Evolutionary conservation across 2,888 invertebrate species (phyloP).

Genomic region (Lumbricus terrestris): DNA sequence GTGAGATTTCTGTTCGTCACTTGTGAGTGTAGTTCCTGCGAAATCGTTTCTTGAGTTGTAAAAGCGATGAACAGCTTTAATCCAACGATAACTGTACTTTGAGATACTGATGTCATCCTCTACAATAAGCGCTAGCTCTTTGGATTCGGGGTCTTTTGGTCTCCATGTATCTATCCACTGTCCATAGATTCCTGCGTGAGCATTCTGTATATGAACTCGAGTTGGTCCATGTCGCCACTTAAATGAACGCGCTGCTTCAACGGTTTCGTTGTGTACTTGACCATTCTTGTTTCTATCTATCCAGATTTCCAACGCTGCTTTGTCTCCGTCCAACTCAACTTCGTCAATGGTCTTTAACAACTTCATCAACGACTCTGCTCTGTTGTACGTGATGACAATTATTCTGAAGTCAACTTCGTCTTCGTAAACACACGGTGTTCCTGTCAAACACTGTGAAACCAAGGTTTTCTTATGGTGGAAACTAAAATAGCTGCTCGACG

Average conservation of each 20-base stretch:
- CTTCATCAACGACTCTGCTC: slow-evolving; percentile 30
- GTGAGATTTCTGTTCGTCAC: slow-evolving; percentile 40
- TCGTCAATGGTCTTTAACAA: slow-evolving; percentile 23
- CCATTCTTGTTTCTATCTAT: slow-evolving; percentile 33
- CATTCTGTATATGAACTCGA: slow-evolving; percentile 36
- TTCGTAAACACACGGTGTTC: slow-evolving; percentile 27
- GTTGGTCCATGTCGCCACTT: slow-evolving; percentile 8
- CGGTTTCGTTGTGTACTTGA: slow-evolving; percentile 32
- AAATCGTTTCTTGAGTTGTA: slow-evolving; percentile 41
- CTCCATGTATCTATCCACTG: slow-evolving; percentile 47
- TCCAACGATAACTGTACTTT: slow-evolving; percentile 45
- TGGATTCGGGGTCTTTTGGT: slow-evolving; percentile 30
- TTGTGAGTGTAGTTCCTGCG: slow-evolving; percentile 44
- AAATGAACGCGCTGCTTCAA: slow-evolving; percentile 31
- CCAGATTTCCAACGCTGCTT: slow-evolving; percentile 35
- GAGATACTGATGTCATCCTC: slow-evolving; percentile 51
- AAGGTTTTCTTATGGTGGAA: no score
- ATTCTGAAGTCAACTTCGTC: slow-evolving; percentile 31
- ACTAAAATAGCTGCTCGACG: no score
- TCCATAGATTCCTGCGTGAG: slow-evolving; percentile 41
- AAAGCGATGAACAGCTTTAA: slow-evolving; percentile 44
- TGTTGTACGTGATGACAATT: slow-evolving; percentile 33
- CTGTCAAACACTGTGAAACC: background rate
- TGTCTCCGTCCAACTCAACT: slow-evolving; percentile 24
- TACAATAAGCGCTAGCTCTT: slow-evolving; percentile 46